phyloP scores from a whole-genome alignment of 2,888 invertebrate species.

The Lypha dubia region DNA sequence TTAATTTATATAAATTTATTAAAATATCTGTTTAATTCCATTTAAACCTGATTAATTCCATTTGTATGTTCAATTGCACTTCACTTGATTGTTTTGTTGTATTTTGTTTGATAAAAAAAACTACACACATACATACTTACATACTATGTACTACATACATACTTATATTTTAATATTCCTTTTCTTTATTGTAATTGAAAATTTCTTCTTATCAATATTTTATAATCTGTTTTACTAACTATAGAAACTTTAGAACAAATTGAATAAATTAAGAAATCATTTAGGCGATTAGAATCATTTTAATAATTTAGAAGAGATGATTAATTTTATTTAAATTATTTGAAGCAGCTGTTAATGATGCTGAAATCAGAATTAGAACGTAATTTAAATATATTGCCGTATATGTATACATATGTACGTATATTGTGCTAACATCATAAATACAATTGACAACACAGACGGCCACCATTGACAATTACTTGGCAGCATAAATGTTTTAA shows the following conservation, averaged over 20 bases:
- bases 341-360: neutral
- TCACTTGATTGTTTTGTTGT: neutral
- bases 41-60: slow-evolving; percentile 43
- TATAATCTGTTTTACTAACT: neutral
- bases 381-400: too few species aligned
- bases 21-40: slow-evolving; percentile 20
- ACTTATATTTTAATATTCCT: neutral
- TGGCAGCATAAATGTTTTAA: neutral
- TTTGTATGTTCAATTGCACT: slow-evolving; percentile 25
- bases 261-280: slow-evolving; percentile 29
- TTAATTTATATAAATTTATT: slow-evolving; percentile 2
- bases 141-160: too few species aligned
- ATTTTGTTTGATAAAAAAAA: slow-evolving; percentile 10
- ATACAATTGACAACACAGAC: neutral
- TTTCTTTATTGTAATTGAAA: neutral
- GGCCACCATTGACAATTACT: neutral
- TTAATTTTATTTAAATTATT: neutral
- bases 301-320: neutral
- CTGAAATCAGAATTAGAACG: neutral
- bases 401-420: too few species aligned
- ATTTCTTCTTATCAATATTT: slow-evolving; percentile 12
- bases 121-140: too few species aligned
- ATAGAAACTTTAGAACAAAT: neutral
- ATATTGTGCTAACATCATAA: neutral
- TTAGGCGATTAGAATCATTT: slow-evolving; percentile 22